Conservation (phyloP, 2,888 invertebrate genomes). For the Caenorhabditis angaria region DNA sequence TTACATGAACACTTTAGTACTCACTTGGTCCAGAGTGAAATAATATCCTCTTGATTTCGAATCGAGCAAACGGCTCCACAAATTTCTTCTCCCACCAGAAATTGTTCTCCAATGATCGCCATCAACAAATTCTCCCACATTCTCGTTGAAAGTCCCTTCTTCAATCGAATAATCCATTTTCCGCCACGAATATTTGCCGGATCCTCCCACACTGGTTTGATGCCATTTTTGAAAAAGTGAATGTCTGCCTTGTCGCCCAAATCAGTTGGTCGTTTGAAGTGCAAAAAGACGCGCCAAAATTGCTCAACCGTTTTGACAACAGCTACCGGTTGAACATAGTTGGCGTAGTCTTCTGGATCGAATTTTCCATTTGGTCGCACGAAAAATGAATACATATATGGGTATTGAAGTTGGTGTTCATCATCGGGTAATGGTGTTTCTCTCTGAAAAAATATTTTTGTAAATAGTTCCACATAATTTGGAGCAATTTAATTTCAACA, state of each 20-base stretch:
- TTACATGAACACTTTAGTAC: background rate
- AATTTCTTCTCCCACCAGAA: slow-evolving; percentile 83
- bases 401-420: slow-evolving; percentile 62
- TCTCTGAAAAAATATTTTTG: slow-evolving; percentile 15
- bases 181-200: slow-evolving; percentile 94
- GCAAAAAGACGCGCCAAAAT: slow-evolving; percentile 93
- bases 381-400: slow-evolving; percentile 68
- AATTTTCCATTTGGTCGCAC: slow-evolving; percentile 68
- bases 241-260: slow-evolving; percentile 89
- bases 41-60: slow-evolving; percentile 81
- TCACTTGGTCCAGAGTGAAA: slow-evolving; percentile 59
- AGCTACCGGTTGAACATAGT: slow-evolving; percentile 60
- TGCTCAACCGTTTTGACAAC: slow-evolving; percentile 81
- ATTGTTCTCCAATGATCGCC: slow-evolving; percentile 85
- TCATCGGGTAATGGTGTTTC: slow-evolving; percentile 15
- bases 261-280: slow-evolving; percentile 73
- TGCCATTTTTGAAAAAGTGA: slow-evolving; percentile 95
- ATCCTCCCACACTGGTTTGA: slow-evolving; percentile 99
- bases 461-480: too few species aligned
- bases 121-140: slow-evolving; percentile 98
- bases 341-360: slow-evolving; percentile 66
- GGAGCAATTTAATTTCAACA: background rate
- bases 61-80: slow-evolving; percentile 97
- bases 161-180: slow-evolving; percentile 94
- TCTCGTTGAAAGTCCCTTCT: slow-evolving; percentile 75